Percentiles rank a stretch among this genome's conserved stretches.
Evolutionary conservation across 1,140 invertebrate genomes (phyloP).

Genomic region (Saccostrea echinata): DNA sequence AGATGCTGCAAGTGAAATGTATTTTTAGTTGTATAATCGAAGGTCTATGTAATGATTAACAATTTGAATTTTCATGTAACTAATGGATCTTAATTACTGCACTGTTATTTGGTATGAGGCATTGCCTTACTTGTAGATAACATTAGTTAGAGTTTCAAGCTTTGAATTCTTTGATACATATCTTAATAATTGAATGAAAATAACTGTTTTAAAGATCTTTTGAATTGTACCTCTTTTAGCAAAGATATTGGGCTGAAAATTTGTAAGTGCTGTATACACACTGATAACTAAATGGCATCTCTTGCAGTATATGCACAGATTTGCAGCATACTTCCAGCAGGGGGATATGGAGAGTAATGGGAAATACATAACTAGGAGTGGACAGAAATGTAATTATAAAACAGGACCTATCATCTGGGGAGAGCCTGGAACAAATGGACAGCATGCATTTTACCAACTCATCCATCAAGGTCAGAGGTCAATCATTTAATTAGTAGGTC

Average conservation of each 20-base stretch:
- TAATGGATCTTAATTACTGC: too few relatives aligned
- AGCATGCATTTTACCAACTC: constrained; percentile 81
- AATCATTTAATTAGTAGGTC: not conserved
- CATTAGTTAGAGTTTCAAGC: too few relatives aligned
- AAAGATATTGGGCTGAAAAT: not conserved
- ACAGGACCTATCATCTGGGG: constrained; percentile 97
- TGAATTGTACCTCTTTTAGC: too few relatives aligned
- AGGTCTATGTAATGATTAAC: too few relatives aligned
- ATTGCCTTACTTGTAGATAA: too few relatives aligned
- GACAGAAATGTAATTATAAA: constrained; percentile 87
- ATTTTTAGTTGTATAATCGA: too few relatives aligned
- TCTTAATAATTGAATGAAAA: too few relatives aligned
- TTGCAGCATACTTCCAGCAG: constrained; percentile 99
- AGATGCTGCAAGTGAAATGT: too few relatives aligned
- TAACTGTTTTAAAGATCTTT: too few relatives aligned
- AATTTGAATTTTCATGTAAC: too few relatives aligned
- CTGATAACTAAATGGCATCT: constrained; percentile 5
- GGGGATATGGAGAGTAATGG: constrained; percentile 99
- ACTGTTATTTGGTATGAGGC: too few relatives aligned
- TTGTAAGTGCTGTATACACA: not conserved
- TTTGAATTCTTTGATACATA: too few relatives aligned
- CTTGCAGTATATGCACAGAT: constrained; percentile 96
- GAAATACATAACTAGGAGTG: constrained; percentile 92
- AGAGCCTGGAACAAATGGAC: constrained; percentile 99
- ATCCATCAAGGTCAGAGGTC: constrained; percentile 78